These are phyloP conservation scores for Phataginus tricuspis DNA, from an alignment of 2,797 vertebrate species.

Conservation along the genomic window DNA sequence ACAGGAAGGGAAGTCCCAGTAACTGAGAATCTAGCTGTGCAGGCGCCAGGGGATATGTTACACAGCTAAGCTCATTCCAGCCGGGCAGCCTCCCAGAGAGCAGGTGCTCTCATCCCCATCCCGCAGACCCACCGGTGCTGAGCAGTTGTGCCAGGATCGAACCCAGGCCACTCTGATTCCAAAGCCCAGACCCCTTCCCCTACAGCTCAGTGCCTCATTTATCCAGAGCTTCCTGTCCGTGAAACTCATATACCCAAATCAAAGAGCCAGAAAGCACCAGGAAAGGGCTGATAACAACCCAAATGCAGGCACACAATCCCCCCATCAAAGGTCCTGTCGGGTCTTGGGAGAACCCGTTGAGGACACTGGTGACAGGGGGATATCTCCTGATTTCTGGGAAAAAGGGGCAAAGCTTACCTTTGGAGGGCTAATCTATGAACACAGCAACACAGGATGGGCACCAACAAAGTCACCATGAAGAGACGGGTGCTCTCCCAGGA, in stretches of 20 bases:
- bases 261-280: background rate
- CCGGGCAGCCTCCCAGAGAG: background rate
- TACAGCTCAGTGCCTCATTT: background rate
- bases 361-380: background rate
- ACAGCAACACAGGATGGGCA: background rate
- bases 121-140: background rate
- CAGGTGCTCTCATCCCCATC: background rate
- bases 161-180: background rate
- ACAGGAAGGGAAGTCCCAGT: background rate
- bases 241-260: background rate
- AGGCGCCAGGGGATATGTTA: background rate
- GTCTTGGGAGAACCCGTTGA: background rate
- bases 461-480: background rate
- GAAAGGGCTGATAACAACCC: background rate
- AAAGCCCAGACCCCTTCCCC: background rate
- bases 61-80: background rate
- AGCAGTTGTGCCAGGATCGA: background rate
- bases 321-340: background rate
- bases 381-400: background rate
- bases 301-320: background rate
- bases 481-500: background rate
- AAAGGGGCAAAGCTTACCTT: background rate
- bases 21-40: background rate
- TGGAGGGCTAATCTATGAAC: background rate
- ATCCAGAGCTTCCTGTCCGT: background rate